A percentile compares a stretch with the other conserved stretches of the same genome.
phyloP scores from a whole-genome alignment of 2,113 vertebrate species.

The Platycercus adscitus region DNA sequence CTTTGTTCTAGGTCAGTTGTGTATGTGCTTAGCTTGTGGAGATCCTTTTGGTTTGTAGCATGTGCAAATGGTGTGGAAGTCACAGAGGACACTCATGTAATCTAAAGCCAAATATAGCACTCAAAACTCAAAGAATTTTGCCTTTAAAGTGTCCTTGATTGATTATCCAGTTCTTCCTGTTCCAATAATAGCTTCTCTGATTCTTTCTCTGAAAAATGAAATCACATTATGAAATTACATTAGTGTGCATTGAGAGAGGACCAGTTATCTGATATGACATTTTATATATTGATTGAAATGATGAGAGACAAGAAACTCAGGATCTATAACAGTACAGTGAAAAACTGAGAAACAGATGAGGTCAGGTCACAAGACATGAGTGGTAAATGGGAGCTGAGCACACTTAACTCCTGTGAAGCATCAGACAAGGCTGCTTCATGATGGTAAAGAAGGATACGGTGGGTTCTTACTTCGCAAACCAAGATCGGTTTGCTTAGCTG shows the following conservation, averaged over 20 bases:
- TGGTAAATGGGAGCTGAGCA: background rate
- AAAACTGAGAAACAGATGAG: background rate
- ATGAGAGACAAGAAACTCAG: background rate
- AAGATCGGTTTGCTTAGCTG: background rate
- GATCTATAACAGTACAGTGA: background rate
- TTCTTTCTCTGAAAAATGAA: conserved; percentile 18
- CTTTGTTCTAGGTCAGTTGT: background rate
- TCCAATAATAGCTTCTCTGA: conserved; percentile 4
- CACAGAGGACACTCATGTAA: background rate
- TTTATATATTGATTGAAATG: conserved; percentile 30
- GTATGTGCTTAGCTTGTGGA: background rate
- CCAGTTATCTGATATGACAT: conserved; percentile 12
- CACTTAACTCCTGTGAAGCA: background rate
- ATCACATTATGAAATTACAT: conserved; percentile 26
- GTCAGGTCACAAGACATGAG: background rate
- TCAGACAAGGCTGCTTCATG: fast-evolving
- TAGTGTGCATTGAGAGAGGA: conserved; percentile 14
- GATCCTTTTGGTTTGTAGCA: background rate
- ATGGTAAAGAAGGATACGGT: background rate
- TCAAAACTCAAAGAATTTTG: background rate
- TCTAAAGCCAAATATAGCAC: background rate
- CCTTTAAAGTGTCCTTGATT: background rate
- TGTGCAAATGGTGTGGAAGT: background rate
- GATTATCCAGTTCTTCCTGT: background rate
- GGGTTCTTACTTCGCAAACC: background rate